Evolutionary conservation across 2,113 vertebrate genomes (phyloP).

Genomic region (Uria lomvia): DNA sequence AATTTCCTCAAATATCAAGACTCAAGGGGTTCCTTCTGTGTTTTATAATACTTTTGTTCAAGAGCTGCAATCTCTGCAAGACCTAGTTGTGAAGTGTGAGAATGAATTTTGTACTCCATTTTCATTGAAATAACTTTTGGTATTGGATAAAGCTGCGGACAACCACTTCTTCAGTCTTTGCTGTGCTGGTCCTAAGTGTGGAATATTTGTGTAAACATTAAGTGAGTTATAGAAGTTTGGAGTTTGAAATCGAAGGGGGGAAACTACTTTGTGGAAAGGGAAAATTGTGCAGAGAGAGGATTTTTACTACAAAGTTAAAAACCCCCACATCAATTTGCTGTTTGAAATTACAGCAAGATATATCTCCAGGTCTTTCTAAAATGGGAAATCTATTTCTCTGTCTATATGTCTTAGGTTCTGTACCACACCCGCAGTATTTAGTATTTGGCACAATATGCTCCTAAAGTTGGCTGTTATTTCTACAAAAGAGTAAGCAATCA

Average conservation of each 20-base stretch:
- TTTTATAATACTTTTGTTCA: conserved; percentile 31
- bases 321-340: background rate
- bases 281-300: background rate
- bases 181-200: background rate
- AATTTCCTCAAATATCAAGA: conserved; percentile 42
- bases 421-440: background rate
- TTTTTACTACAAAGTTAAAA: background rate
- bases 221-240: background rate
- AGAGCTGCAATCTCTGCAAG: conserved; percentile 26
- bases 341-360: background rate
- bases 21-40: background rate
- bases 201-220: conserved; percentile 38
- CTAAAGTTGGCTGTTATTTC: background rate
- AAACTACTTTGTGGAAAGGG: background rate
- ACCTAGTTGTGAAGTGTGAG: background rate
- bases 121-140: conserved; percentile 43
- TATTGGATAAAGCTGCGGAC: conserved; percentile 12
- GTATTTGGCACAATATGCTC: background rate
- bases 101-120: conserved; percentile 48
- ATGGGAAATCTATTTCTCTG: background rate
- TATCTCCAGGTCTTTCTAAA: background rate
- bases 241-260: background rate
- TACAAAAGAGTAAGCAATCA: background rate
- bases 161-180: background rate
- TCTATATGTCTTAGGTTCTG: background rate